Percentiles rank a stretch among this genome's conserved stretches.
Evolutionary conservation across 2,888 invertebrate species (phyloP).

Genomic region (Lingula anatina): DNA sequence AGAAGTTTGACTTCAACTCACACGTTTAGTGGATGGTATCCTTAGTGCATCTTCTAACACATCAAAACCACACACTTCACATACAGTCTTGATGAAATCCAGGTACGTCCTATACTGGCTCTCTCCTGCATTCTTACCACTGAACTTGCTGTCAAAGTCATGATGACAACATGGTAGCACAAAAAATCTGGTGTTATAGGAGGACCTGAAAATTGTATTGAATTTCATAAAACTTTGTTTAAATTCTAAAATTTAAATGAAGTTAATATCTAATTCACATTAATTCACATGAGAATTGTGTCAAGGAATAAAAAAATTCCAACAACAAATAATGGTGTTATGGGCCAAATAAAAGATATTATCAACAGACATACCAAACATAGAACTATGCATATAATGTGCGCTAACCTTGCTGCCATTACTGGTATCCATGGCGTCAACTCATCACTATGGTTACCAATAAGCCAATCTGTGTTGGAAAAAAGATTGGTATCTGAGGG

Average conservation of each 20-base stretch:
- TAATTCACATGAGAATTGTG: no score
- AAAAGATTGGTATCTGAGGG: constrained; percentile 67
- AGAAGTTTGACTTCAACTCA: no score
- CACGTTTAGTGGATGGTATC: constrained; percentile 94
- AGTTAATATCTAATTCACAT: no score
- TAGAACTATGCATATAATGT: no score
- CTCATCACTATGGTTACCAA: constrained; percentile 99
- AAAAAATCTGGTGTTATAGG: constrained; percentile 73
- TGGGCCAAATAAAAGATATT: no score
- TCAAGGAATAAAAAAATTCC: no score
- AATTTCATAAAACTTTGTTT: no score
- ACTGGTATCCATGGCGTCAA: constrained; percentile 98
- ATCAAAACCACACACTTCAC: constrained; percentile 72
- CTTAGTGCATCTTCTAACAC: constrained; percentile 75
- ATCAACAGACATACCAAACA: no score
- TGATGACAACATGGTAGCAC: constrained; percentile 91
- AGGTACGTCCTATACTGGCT: constrained; percentile 68
- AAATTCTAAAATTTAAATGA: no score
- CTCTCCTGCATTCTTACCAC: constrained; percentile 52
- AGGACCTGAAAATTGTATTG: constrained; percentile 53
- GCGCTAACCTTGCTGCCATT: constrained; percentile 77
- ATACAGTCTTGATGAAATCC: constrained; percentile 52
- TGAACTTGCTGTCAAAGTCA: constrained; percentile 86
- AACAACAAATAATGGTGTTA: no score
- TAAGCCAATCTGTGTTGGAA: constrained; percentile 81